phyloP scores from a whole-genome alignment of 2,797 vertebrate genomes.

The Malacoraja senta region DNA sequence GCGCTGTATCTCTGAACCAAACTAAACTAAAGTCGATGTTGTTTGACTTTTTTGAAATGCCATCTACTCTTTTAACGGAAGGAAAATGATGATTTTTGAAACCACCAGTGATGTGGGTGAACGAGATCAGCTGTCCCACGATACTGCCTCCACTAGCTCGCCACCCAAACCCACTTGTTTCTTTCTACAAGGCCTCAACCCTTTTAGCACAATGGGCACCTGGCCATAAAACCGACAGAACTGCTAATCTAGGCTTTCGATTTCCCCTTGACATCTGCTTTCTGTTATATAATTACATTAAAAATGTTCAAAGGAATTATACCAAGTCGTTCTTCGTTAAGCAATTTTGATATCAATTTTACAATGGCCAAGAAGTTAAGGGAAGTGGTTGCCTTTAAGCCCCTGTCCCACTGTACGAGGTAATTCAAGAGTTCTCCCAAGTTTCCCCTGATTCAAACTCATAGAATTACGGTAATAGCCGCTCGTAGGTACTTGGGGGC shows the following conservation, averaged over 20 bases:
- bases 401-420: too few relatives aligned
- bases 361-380: neutral
- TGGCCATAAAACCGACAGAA: slow-evolving; percentile 19
- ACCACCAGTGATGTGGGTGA: neutral
- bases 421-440: too few relatives aligned
- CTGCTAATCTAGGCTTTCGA: slow-evolving; percentile 18
- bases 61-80: neutral
- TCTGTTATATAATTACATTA: slow-evolving; percentile 33
- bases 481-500: too few relatives aligned
- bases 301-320: slow-evolving; percentile 31
- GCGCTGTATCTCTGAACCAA: too few relatives aligned
- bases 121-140: slow-evolving; percentile 9
- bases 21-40: neutral
- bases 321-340: slow-evolving; percentile 1
- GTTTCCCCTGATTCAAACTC: too few relatives aligned
- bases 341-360: slow-evolving; percentile 8
- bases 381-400: neutral
- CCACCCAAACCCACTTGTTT: neutral
- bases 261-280: slow-evolving; percentile 30
- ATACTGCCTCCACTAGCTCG: neutral
- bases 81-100: neutral
- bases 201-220: slow-evolving; percentile 1
- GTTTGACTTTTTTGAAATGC: slow-evolving; percentile 24
- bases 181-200: neutral
- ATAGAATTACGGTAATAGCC: too few relatives aligned